phyloP scores from a whole-genome alignment of 2,888 invertebrate genomes.

The Elegia similella region DNA sequence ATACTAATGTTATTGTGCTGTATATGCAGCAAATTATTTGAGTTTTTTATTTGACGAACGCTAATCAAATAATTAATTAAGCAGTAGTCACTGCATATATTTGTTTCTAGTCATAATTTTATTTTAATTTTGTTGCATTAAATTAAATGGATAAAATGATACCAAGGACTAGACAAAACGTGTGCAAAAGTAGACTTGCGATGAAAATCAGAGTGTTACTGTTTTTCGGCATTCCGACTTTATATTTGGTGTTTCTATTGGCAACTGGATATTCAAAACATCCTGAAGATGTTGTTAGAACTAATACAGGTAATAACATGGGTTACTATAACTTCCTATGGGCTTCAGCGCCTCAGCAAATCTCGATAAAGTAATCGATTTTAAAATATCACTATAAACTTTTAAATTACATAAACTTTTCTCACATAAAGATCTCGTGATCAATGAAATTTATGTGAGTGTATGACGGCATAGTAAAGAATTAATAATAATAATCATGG shows the following conservation, averaged over 20 bases:
- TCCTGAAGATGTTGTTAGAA: slow-evolving; percentile 2
- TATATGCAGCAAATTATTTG: slow-evolving; percentile 60
- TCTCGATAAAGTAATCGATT: too few relatives aligned
- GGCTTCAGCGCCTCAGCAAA: too few relatives aligned
- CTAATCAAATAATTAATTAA: slow-evolving; percentile 17
- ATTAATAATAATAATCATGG: too few relatives aligned
- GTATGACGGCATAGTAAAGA: too few relatives aligned
- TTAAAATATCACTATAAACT: too few relatives aligned
- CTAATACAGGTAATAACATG: slow-evolving; percentile 34
- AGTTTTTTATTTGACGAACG: slow-evolving; percentile 70
- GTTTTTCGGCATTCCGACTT: slow-evolving; percentile 56
- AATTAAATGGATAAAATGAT: slow-evolving; percentile 69
- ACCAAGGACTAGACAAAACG: slow-evolving; percentile 63
- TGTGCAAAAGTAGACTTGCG: slow-evolving; percentile 51
- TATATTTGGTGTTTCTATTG: slow-evolving; percentile 46
- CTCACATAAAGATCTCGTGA: too few relatives aligned
- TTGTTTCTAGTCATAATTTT: slow-evolving; percentile 31
- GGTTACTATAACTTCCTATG: too few relatives aligned
- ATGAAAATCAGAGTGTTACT: slow-evolving; percentile 53
- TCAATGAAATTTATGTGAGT: too few relatives aligned
- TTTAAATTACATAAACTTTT: too few relatives aligned
- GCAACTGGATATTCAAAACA: slow-evolving; percentile 19
- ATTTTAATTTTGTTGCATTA: slow-evolving; percentile 27
- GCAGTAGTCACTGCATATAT: slow-evolving; percentile 1
- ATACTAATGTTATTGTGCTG: slow-evolving; percentile 57